Evolutionary conservation across 2,797 vertebrate genomes (phyloP).

Genomic region (Synaphobranchus kaupii): DNA sequence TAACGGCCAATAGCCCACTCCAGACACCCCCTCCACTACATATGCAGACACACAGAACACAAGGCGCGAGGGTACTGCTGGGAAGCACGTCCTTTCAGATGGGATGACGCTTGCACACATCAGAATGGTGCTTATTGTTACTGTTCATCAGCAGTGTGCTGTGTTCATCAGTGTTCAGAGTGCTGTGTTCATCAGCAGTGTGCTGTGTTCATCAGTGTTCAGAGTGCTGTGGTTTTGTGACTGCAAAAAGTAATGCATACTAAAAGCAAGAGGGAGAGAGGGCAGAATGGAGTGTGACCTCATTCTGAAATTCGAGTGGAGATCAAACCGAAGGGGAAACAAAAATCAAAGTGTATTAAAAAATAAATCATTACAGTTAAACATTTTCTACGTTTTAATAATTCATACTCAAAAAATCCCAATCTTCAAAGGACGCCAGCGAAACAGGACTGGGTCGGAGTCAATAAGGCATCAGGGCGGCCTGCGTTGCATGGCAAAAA

Average conservation of each 20-base stretch:
- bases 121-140: not conserved
- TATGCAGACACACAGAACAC: not conserved
- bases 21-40: not conserved
- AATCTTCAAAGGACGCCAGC: not conserved
- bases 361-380: not conserved
- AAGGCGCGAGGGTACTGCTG: not conserved
- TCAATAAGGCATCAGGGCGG: not conserved
- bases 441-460: not conserved
- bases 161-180: too few species aligned
- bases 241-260: not conserved
- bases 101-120: not conserved
- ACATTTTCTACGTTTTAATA: slow-evolving; percentile 7
- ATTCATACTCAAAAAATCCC: not conserved
- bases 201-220: too few species aligned
- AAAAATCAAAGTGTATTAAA: not conserved
- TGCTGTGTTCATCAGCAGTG: not conserved
- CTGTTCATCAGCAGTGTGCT: not conserved
- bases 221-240: not conserved
- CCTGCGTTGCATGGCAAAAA: not conserved
- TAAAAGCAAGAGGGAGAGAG: not conserved
- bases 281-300: not conserved
- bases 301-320: not conserved
- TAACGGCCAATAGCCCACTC: not conserved
- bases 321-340: not conserved
- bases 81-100: not conserved